Percentiles rank a stretch among this genome's conserved stretches.
Evolutionary conservation across 2,113 vertebrate species (phyloP).

Genomic region (Chaetura pelagica): DNA sequence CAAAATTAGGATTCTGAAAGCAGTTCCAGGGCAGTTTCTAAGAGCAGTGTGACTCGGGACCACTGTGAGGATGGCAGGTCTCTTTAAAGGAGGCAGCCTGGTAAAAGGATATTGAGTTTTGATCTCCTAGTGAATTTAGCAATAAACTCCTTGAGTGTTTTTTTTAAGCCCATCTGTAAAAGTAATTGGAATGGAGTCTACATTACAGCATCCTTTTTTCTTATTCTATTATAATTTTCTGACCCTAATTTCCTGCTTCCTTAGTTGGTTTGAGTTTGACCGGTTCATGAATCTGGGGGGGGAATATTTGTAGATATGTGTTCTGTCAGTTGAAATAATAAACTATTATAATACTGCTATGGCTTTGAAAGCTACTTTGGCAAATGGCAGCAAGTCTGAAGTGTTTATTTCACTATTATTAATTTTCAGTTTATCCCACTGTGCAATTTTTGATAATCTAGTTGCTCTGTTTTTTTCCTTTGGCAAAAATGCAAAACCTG

Average conservation of each 20-base stretch:
- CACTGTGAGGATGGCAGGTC: background rate
- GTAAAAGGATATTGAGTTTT: background rate
- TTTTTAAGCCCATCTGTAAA: background rate
- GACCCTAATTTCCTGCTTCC: conserved; percentile 43
- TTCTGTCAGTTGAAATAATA: conserved; percentile 21
- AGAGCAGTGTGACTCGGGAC: background rate
- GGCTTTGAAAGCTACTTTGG: background rate
- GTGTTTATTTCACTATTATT: background rate
- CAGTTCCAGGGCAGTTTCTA: background rate
- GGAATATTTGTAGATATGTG: conserved; percentile 5
- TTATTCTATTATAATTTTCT: background rate
- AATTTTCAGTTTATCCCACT: background rate
- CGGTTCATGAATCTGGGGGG: background rate
- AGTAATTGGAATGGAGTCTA: background rate
- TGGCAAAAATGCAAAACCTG: background rate
- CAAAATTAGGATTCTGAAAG: background rate
- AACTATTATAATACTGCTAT: background rate
- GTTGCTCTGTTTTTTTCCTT: background rate
- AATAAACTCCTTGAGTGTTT: background rate
- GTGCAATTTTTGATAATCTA: background rate
- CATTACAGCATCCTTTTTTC: background rate
- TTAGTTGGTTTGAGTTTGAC: background rate
- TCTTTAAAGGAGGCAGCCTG: background rate
- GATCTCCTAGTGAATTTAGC: background rate
- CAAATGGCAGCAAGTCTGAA: background rate